Base-by-base conservation (phyloP, 2,888 invertebrate genomes). In the Zygothrica quintamaculata region DNA sequence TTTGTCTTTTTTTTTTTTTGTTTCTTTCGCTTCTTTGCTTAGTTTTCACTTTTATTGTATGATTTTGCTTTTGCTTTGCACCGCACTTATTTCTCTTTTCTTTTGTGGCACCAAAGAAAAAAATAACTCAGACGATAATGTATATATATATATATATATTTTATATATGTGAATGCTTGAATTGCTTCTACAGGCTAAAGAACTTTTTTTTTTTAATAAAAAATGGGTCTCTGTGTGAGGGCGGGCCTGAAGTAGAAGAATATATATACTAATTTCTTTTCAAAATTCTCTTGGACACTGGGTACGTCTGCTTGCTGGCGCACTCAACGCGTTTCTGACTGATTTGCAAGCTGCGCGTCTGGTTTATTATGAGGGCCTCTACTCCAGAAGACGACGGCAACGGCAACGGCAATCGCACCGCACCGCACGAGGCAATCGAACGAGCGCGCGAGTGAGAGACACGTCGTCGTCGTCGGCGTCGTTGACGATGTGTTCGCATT, bases 311-410 rank as follows among this genome's bases (percentile, higher is more conserved):
- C 73, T 80, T 77, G 80, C 65, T 61, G 73, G 65, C 69, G 65
- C 74, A 79, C 72, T 79, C 81, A 64, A 69, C 74, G 75, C 69
- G 75, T 72, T 74, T 84, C 84, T 88, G 88, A 88, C 78, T 82
- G 73, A 70, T 64, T 80, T 76, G 72, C 73, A 69, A 61, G 82
- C 66, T 75, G 76, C 76, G 74, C 80, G 70, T 70, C 84, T 67
- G 71, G 68, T 71, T 73, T 88, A 88, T 87, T 88, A 88, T 88
- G 84, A 66, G 72, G 61, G 72, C 67, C 72, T 58, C 61, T 67
- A 52, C 46, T 65, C 75, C 72, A 69, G 75, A 47, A 58, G 50
- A 48, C 56, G 51, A 3, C 58, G 37, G 15, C 33, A 26, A 1
- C 58, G 46, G 1, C 52, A 29, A 0, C 46, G n/a, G n/a, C n/a